Evolutionary conservation across 2,113 vertebrate species (phyloP).

Genomic region (Epinephelus fuscoguttatus): DNA sequence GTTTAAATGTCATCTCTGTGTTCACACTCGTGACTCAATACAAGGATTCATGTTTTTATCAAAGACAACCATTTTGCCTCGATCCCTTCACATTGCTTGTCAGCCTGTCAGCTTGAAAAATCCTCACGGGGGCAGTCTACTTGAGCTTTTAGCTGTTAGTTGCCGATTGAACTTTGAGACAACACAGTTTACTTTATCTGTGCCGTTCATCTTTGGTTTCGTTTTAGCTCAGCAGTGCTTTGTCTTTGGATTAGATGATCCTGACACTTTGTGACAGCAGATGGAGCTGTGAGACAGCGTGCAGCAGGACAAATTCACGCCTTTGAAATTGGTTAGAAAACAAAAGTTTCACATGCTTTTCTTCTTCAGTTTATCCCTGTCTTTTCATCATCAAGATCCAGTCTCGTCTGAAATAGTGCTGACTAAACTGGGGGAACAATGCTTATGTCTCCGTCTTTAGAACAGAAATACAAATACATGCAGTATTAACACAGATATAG

Average conservation of each 20-base stretch:
- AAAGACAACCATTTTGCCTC: not conserved
- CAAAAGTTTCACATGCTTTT: not conserved
- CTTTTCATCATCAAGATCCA: not conserved
- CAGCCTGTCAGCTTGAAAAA: not conserved
- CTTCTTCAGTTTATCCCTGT: not conserved
- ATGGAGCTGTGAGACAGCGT: constrained; percentile 50
- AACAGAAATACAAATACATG: too few species aligned
- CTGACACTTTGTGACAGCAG: constrained; percentile 43
- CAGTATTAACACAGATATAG: not conserved
- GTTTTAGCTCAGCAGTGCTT: not conserved
- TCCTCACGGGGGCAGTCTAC: not conserved
- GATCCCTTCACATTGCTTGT: not conserved
- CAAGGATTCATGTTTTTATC: not conserved
- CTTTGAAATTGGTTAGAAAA: not conserved
- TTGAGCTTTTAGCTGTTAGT: not conserved
- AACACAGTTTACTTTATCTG: not conserved
- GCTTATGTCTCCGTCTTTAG: not conserved
- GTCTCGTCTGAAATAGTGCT: not conserved
- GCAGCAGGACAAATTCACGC: not conserved
- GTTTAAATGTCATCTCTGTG: not conserved
- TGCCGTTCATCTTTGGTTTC: not conserved
- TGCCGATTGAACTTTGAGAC: not conserved
- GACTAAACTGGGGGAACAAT: too few species aligned
- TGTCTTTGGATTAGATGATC: not conserved
- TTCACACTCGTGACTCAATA: not conserved